A percentile compares a stretch with the other conserved stretches of the same genome.
These are phyloP conservation scores for Oxygymnocypris stewartii DNA, from an alignment of 2,113 vertebrate species.

Conservation along the genomic window DNA sequence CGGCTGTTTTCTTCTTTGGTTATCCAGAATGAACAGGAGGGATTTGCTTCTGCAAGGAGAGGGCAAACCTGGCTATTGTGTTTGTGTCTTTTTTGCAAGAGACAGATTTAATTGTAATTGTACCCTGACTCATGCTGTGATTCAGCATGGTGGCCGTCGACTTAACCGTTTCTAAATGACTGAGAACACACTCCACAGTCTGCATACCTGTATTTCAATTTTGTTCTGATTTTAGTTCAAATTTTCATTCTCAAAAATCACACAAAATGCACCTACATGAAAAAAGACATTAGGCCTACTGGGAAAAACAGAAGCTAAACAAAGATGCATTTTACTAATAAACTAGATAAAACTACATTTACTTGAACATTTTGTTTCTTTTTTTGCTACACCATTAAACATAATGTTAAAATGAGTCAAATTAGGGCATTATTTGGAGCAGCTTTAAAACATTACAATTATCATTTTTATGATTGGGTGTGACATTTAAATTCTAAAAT, in stretches of 20 bases:
- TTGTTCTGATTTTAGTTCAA: neutral
- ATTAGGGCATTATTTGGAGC: no score
- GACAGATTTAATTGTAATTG: slow-evolving; percentile 7
- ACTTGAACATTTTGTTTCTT: neutral
- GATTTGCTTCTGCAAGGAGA: slow-evolving; percentile 8
- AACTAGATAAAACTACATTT: neutral
- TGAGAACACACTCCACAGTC: neutral
- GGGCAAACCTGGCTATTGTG: slow-evolving; percentile 20
- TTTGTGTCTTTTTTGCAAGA: neutral
- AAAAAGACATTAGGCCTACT: neutral
- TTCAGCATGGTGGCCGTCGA: neutral
- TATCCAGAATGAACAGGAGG: slow-evolving; percentile 11
- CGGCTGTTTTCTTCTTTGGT: neutral
- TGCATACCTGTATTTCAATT: neutral
- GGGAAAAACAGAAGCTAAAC: neutral
- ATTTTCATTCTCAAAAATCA: neutral
- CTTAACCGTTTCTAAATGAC: neutral
- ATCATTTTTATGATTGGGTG: no score
- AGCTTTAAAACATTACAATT: no score
- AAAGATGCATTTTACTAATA: neutral
- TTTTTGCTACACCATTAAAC: no score
- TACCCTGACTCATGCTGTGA: neutral
- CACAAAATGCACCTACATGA: neutral
- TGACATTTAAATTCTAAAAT: no score
- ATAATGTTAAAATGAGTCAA: no score